Evolutionary conservation across 2,113 vertebrate species (phyloP).

Genomic region (Otis tarda): DNA sequence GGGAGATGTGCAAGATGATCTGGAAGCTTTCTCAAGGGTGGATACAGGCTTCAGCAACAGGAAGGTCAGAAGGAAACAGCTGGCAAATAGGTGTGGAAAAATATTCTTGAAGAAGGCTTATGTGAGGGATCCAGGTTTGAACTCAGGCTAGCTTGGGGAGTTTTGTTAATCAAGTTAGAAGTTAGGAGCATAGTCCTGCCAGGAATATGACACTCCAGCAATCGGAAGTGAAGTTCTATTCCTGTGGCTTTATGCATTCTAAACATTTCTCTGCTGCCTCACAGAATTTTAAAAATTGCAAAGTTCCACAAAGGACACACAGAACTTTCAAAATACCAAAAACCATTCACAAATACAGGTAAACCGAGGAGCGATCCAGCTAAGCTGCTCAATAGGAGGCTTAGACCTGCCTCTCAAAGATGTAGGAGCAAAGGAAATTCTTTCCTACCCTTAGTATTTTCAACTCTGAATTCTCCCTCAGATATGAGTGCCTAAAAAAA

Average conservation of each 20-base stretch:
- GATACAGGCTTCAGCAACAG: conserved; percentile 9
- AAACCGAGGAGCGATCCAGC: neutral
- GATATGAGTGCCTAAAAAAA: neutral
- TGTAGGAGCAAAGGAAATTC: neutral
- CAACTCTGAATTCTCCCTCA: neutral
- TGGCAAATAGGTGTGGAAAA: conserved; percentile 24
- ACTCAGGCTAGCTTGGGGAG: neutral
- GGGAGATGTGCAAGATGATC: conserved; percentile 2
- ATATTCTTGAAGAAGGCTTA: neutral
- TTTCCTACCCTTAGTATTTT: neutral
- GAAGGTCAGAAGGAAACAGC: conserved; percentile 34
- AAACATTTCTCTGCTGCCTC: neutral
- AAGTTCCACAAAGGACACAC: neutral
- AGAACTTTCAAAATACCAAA: neutral
- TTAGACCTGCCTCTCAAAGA: neutral
- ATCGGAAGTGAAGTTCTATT: neutral
- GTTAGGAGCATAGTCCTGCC: neutral
- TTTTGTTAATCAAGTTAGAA: neutral
- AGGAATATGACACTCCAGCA: neutral
- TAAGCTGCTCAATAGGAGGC: neutral
- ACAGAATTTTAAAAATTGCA: neutral
- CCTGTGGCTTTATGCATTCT: too few relatives aligned
- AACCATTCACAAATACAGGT: fast-evolving
- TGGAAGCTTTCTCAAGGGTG: neutral
- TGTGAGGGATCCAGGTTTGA: neutral